A percentile compares a stretch with the other conserved stretches of the same genome.
phyloP scores from a whole-genome alignment of 2,113 vertebrate genomes.

The Festucalex cinctus region DNA sequence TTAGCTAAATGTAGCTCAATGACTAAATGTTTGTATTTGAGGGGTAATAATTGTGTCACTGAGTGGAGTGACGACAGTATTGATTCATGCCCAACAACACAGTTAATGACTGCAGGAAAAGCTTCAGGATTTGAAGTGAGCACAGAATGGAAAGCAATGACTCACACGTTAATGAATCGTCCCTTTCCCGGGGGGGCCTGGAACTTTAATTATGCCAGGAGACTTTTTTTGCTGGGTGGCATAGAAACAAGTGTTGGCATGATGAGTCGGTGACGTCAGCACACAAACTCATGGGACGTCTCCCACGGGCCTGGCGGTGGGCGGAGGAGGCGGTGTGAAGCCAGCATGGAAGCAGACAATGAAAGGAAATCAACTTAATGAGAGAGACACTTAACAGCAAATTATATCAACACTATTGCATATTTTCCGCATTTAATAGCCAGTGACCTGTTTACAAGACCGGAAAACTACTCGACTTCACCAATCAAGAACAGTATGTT shows the following conservation, averaged over 20 bases:
- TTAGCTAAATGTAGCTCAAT: conserved; percentile 1
- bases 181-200: conserved; percentile 23
- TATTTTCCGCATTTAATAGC: neutral
- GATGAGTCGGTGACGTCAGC: conserved; percentile 44
- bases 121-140: conserved; percentile 8
- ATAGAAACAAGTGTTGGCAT: conserved; percentile 47
- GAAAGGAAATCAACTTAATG: conserved; percentile 1
- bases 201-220: conserved; percentile 45
- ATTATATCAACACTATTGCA: neutral
- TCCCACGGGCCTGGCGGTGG: conserved; percentile 37
- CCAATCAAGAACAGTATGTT: neutral
- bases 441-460: neutral
- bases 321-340: conserved; percentile 39
- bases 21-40: conserved; percentile 7
- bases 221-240: conserved; percentile 49
- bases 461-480: neutral
- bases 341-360: conserved; percentile 15
- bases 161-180: conserved; percentile 40
- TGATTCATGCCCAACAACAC: neutral
- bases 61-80: neutral
- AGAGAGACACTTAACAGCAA: conserved; percentile 1
- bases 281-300: conserved; percentile 29
- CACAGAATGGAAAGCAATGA: conserved; percentile 29
- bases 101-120: conserved; percentile 8
- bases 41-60: conserved; percentile 8